Conservation (phyloP, 2,888 invertebrate species). For the Euproctis similis region DNA sequence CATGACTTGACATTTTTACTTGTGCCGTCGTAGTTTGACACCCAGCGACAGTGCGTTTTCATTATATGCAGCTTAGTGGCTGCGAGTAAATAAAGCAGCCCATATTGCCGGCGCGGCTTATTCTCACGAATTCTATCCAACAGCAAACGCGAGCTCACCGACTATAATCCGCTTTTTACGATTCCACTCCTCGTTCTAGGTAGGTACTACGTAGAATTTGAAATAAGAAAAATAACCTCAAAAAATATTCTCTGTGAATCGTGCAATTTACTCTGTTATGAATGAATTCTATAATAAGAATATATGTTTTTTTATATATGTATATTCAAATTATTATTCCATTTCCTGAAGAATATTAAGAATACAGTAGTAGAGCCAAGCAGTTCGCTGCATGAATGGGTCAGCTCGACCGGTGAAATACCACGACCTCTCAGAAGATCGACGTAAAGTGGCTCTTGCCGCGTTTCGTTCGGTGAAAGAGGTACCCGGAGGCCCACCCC, state of each 20-base stretch:
- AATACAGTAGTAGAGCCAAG: no score
- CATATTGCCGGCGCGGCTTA: constrained; percentile 68
- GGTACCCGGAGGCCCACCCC: no score
- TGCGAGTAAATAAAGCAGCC: constrained; percentile 67
- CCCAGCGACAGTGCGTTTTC: constrained; percentile 72
- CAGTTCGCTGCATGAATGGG: no score
- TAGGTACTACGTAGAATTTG: constrained; percentile 68
- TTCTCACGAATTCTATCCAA: constrained; percentile 65
- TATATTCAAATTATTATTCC: no score
- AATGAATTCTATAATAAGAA: no score
- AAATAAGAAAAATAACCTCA: constrained; percentile 70
- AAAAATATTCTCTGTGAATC: constrained; percentile 58
- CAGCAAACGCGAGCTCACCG: constrained; percentile 50
- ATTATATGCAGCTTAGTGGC: constrained; percentile 75
- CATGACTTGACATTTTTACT: constrained; percentile 46
- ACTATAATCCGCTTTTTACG: constrained; percentile 74
- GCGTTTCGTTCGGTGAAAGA: no score
- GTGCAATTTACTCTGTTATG: no score
- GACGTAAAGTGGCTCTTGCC: no score
- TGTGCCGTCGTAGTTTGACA: constrained; percentile 53
- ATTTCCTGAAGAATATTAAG: no score
- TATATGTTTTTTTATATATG: no score
- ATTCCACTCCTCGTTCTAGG: constrained; percentile 65
- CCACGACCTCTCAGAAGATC: no score
- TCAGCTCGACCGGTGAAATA: no score